Conservation (phyloP, 2,888 invertebrate species). For the Drosophila eohydei region DNA sequence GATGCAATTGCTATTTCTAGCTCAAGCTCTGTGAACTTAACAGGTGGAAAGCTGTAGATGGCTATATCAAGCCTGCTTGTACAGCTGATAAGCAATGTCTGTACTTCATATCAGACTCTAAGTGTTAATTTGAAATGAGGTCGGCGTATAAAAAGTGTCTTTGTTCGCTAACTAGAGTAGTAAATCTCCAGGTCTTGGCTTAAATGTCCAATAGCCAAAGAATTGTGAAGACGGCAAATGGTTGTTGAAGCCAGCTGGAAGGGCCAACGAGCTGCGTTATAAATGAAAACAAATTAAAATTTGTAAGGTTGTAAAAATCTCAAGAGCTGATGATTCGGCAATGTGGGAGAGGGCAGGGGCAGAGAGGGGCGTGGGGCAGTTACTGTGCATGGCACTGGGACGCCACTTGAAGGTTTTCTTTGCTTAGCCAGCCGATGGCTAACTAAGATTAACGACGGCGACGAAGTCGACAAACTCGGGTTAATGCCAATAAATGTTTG, state of each 20-base stretch:
- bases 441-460: conserved; percentile 56
- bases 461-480: conserved; percentile 26
- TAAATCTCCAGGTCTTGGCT: neutral
- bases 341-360: too few relatives aligned
- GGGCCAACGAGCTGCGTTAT: conserved; percentile 17
- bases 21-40: too few relatives aligned
- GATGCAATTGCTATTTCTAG: too few relatives aligned
- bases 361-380: neutral
- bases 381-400: neutral
- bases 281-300: conserved; percentile 69
- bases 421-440: conserved; percentile 39
- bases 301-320: conserved; percentile 55
- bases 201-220: neutral
- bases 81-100: too few relatives aligned
- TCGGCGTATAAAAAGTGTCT: neutral
- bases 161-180: neutral
- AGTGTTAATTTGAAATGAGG: neutral
- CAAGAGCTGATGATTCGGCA: conserved; percentile 26
- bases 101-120: neutral
- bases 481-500: conserved; percentile 56
- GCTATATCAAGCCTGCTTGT: too few relatives aligned
- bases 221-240: conserved; percentile 6
- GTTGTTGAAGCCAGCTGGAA: conserved; percentile 10
- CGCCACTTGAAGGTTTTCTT: conserved; percentile 18
- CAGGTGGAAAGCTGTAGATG: too few relatives aligned